Evolutionary conservation across 2,113 vertebrate genomes (phyloP).

Genomic region (Austrofundulus limnaeus): DNA sequence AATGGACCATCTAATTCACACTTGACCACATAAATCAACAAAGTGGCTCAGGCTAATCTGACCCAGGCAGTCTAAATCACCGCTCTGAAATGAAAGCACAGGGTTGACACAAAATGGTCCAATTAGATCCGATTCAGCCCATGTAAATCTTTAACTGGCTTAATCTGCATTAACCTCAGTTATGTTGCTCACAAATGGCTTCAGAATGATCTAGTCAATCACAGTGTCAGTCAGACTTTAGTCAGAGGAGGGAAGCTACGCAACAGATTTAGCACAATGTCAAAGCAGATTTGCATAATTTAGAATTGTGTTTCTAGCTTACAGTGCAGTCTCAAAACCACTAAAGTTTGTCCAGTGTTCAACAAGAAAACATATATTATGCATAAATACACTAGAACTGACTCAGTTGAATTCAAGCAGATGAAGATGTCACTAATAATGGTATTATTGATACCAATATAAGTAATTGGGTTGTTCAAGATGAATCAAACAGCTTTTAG

Average conservation of each 20-base stretch:
- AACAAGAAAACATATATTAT: not conserved
- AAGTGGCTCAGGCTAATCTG: slow-evolving; percentile 65
- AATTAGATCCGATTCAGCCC: slow-evolving; percentile 60
- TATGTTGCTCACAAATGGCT: slow-evolving; percentile 65
- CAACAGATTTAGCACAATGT: slow-evolving; percentile 15
- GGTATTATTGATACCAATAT: too few relatives aligned
- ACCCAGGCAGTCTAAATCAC: slow-evolving; percentile 64
- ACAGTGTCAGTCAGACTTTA: slow-evolving; percentile 47
- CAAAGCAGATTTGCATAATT: slow-evolving; percentile 25
- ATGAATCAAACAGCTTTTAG: too few relatives aligned
- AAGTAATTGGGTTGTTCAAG: too few relatives aligned
- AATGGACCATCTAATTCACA: slow-evolving; percentile 72
- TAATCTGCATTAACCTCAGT: slow-evolving; percentile 67
- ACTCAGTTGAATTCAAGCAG: not conserved
- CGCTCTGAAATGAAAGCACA: slow-evolving; percentile 53
- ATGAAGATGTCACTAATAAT: not conserved
- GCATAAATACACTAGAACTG: not conserved
- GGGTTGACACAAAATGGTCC: slow-evolving; percentile 40
- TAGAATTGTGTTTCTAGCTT: not conserved
- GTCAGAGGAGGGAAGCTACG: slow-evolving; percentile 13
- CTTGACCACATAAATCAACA: slow-evolving; percentile 75
- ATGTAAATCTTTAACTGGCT: slow-evolving; percentile 70
- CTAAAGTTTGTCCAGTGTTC: not conserved
- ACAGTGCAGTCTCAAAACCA: not conserved
- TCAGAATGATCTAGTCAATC: slow-evolving; percentile 66